A percentile compares a stretch with the other conserved stretches of the same genome.
Conservation (phyloP, 2,113 vertebrate species). For the Leptobrachium leishanense region DNA sequence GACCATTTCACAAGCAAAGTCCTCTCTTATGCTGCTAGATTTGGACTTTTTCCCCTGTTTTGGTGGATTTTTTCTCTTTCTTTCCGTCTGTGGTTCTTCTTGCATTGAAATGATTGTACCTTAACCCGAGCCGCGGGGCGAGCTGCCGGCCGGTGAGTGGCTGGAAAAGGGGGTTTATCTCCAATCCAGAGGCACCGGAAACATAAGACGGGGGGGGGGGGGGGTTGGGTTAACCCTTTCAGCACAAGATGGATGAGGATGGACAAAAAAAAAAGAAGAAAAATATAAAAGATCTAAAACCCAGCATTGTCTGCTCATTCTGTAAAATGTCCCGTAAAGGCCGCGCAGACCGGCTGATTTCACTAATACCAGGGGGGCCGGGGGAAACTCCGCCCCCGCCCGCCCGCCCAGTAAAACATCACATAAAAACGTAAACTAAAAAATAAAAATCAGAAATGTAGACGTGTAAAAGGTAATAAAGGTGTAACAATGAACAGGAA, state of each 20-base stretch:
- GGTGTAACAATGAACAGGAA: slow-evolving; percentile 81
- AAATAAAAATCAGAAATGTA: slow-evolving; percentile 31
- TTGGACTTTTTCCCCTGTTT: neutral
- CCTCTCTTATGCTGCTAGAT: slow-evolving; percentile 13
- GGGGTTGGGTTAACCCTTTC: neutral
- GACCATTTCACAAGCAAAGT: too few relatives aligned
- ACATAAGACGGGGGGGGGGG: slow-evolving; percentile 6
- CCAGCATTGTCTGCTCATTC: neutral
- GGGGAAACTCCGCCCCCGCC: slow-evolving; percentile 14
- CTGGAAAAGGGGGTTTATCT: neutral
- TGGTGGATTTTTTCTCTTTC: neutral
- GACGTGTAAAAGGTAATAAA: slow-evolving; percentile 82
- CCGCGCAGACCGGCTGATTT: neutral
- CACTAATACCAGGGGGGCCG: neutral
- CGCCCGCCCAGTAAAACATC: slow-evolving; percentile 25
- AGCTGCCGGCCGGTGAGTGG: neutral
- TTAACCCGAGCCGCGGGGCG: slow-evolving; percentile 9
- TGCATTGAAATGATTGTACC: slow-evolving; percentile 23
- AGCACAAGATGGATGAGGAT: slow-evolving; percentile 2
- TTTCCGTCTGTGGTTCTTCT: neutral
- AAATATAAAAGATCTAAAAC: neutral
- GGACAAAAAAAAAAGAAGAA: neutral
- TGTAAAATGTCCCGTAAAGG: slow-evolving; percentile 4
- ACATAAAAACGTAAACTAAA: slow-evolving; percentile 33
- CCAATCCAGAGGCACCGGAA: slow-evolving; percentile 1